Base-by-base conservation (phyloP, 1,140 invertebrate species). In the Augochlora pura region DNA sequence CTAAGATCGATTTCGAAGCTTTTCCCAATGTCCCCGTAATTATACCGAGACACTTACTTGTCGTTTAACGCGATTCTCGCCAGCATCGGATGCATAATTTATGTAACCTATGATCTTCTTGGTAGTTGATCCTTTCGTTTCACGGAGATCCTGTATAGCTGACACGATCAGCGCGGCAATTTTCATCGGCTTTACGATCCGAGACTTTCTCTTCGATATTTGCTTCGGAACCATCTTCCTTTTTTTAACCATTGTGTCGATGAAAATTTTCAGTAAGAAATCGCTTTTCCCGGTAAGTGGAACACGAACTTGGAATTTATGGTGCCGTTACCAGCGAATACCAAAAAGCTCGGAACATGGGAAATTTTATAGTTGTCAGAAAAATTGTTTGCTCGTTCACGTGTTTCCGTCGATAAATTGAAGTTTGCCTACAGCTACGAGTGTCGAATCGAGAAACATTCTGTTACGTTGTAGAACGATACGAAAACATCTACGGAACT, bases 41-140 rank as follows among this genome's bases (percentile, higher is more conserved):
- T 63, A 75, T 59, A 23, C 27, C 23, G 1, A 59, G 16, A 52
- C 18, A 85, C 87, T 91, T 86, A 91, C 91, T 84, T 88, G 86
- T 63, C 84, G 87, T 69, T 89, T 89, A 23, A 91, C 68, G 27
- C 82, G 77, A 25, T 25, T 67, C 57, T 88, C 81, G 16, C 87
- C 82, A 25, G 87, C 62, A 71, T 87, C 81, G 5, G 89, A 88
- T 2, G 77, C 77, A 57, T 83, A 88, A 80, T 83, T 90, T 68
- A 92, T 88, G 62, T 91, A 89, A 71, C 86, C 87, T 25, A 85
- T 79, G n/a, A 91, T 92, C 57, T 86, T 89, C 49, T 74, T 82
- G 0, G 87, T 67, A 21, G 90, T 88, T 0, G 85, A 84, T 32
- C 88, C 90, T 78, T 88, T 88, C n/a, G 74, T 86, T 65, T 90